Percentiles rank a stretch among this genome's conserved stretches.
phyloP scores from a whole-genome alignment of 2,113 vertebrate genomes.

The Rhegmatorhina hoffmannsi region DNA sequence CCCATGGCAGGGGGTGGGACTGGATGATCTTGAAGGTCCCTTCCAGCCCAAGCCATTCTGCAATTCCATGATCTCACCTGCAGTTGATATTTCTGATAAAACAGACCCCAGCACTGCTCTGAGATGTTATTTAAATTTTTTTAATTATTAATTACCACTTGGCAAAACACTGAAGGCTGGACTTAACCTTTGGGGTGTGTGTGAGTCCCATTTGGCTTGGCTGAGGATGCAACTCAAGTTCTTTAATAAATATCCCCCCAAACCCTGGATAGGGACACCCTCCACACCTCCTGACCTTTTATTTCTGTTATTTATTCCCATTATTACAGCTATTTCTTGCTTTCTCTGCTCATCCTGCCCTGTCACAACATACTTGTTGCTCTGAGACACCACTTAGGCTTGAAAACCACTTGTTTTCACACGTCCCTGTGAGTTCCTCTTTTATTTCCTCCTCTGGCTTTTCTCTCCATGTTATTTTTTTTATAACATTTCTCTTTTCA shows the following conservation, averaged over 20 bases:
- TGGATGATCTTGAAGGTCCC: background rate
- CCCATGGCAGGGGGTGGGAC: background rate
- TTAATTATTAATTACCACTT: background rate
- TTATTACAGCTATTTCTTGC: background rate
- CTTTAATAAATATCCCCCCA: background rate
- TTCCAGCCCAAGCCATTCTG: too few species aligned
- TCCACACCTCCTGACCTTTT: background rate
- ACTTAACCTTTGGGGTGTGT: background rate
- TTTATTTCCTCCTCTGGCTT: background rate
- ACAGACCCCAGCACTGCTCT: background rate
- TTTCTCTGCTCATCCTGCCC: background rate
- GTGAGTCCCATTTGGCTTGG: background rate
- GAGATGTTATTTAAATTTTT: background rate
- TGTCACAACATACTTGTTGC: background rate
- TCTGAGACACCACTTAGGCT: background rate
- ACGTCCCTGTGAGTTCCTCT: background rate
- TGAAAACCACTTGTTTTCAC: background rate
- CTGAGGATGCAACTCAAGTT: background rate
- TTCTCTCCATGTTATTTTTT: background rate
- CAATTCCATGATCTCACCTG: background rate
- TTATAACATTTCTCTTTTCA: background rate
- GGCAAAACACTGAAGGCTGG: background rate
- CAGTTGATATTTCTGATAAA: background rate
- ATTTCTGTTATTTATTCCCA: background rate
- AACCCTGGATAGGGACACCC: rapidly evolving